Conservation (phyloP, 2,797 vertebrate species). For the Cirrhinus mrigala region DNA sequence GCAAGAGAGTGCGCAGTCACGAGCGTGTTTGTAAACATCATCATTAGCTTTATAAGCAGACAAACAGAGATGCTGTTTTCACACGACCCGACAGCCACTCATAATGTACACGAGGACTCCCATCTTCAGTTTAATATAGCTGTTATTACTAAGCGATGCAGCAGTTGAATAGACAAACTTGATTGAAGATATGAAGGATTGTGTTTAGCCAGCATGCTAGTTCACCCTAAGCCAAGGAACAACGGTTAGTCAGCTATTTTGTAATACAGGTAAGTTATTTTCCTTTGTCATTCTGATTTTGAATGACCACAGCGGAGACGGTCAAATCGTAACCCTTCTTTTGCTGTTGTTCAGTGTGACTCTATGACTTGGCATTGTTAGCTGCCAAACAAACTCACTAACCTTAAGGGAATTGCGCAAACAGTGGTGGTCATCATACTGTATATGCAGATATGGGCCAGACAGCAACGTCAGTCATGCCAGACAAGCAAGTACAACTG, state of each 20-base stretch:
- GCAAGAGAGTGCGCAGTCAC: slow-evolving; percentile 77
- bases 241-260: slow-evolving; percentile 48
- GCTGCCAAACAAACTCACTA: slow-evolving; percentile 33
- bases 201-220: slow-evolving; percentile 46
- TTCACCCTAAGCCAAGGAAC: slow-evolving; percentile 16
- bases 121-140: background rate
- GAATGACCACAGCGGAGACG: background rate
- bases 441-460: slow-evolving; percentile 52
- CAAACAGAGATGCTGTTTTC: slow-evolving; percentile 66
- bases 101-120: background rate
- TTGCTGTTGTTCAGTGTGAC: background rate
- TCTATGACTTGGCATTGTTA: background rate
- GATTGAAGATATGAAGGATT: background rate
- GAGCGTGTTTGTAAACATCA: slow-evolving; percentile 86
- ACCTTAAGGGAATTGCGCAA: slow-evolving; percentile 32
- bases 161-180: background rate
- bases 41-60: slow-evolving; percentile 58
- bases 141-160: background rate
- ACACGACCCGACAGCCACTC: background rate
- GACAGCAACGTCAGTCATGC: slow-evolving; percentile 49
- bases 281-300: background rate
- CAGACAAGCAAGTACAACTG: slow-evolving; percentile 5
- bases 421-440: slow-evolving; percentile 9
- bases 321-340: background rate
- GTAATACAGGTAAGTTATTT: slow-evolving; percentile 32